Percentiles rank a stretch among this genome's conserved stretches.
Conservation (phyloP, 2,888 invertebrate genomes). For the Pyrrhosoma nymphula region DNA sequence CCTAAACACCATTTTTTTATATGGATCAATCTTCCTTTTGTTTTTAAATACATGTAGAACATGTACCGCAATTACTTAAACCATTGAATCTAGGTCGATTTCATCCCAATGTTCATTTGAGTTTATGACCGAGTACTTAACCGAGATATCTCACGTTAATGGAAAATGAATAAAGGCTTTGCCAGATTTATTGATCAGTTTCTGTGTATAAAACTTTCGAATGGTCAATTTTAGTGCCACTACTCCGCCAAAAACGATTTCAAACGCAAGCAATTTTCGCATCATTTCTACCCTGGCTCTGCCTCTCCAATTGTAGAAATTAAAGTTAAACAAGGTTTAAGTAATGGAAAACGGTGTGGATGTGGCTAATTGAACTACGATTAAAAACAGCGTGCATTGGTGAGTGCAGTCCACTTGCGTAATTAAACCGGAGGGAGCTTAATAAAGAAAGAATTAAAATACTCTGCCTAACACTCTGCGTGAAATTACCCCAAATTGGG, state of each 20-base stretch:
- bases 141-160: no score
- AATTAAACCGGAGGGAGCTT: background rate
- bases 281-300: background rate
- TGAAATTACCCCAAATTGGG: background rate
- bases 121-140: no score
- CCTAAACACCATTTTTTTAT: no score
- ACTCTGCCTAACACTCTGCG: background rate
- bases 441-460: background rate
- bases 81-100: no score
- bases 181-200: background rate
- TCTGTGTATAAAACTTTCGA: background rate
- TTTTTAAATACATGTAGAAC: no score
- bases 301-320: background rate
- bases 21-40: no score
- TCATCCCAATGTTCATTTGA: no score
- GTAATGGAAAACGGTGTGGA: slow-evolving; percentile 13
- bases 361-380: slow-evolving; percentile 1
- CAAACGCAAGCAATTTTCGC: background rate
- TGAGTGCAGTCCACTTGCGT: slow-evolving; percentile 1
- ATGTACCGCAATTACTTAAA: no score
- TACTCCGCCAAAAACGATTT: background rate
- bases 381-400: background rate
- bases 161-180: background rate
- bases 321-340: slow-evolving; percentile 24
- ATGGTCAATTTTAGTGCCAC: background rate